A percentile compares a stretch with the other conserved stretches of the same genome.
These are phyloP conservation scores for Cygnus olor DNA, from an alignment of 2,797 vertebrate genomes.

Conservation along the genomic window DNA sequence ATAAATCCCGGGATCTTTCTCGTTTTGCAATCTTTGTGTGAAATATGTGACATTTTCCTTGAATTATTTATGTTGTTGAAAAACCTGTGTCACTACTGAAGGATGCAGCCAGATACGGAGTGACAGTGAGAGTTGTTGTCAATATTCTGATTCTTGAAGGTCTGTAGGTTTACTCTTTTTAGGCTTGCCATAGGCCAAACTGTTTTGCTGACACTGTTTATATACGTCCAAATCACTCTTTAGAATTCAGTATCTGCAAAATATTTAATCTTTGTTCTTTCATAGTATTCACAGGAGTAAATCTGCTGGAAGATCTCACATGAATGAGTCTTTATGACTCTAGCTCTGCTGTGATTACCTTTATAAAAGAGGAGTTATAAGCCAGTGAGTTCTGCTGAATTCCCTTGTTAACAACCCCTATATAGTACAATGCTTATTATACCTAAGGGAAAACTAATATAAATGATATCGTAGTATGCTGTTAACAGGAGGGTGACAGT, in stretches of 20 bases:
- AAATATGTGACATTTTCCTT: not conserved
- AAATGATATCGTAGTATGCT: conserved; percentile 20
- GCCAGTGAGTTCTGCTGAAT: conserved; percentile 11
- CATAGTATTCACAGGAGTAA: not conserved
- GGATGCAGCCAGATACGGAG: not conserved
- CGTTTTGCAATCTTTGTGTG: not conserved
- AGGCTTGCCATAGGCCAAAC: not conserved
- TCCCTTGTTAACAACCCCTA: conserved; percentile 28
- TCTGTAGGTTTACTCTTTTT: not conserved
- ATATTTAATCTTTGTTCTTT: conserved; percentile 11
- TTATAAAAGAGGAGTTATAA: conserved; percentile 31
- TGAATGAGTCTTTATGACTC: not conserved
- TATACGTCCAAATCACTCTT: not conserved
- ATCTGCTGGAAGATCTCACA: not conserved
- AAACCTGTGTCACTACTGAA: not conserved
- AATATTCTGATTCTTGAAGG: not conserved
- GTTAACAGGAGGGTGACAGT: conserved; percentile 34
- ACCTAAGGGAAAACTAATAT: conserved; percentile 40
- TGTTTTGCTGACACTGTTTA: not conserved
- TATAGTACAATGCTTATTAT: conserved; percentile 30
- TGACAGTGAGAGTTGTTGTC: not conserved
- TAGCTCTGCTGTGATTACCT: conserved; percentile 24
- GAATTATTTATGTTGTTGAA: not conserved
- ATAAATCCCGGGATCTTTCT: not conserved
- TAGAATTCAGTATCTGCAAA: not conserved